Evolutionary conservation across 1,140 invertebrate species (phyloP), one percentile per base, ranked within the genome.

Genomic region (Planococcus citri): DNA sequence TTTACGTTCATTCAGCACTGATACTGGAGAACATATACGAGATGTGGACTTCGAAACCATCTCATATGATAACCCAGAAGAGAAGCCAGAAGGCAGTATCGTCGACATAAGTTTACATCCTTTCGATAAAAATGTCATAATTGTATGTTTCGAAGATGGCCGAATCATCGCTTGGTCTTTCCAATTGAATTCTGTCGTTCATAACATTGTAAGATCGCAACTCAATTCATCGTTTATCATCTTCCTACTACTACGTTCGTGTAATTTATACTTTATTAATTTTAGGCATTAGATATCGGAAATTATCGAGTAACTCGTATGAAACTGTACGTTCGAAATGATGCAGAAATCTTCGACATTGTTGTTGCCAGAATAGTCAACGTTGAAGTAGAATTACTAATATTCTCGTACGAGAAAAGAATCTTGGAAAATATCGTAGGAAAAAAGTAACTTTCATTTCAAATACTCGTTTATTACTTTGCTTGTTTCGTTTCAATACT

Each of bases 1-100:
- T 27, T 79, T 87, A 57, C 78, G 81, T 70, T 80, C 81, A n/a
- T 87, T 84, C 71, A 85, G 79, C 73, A 79, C 80, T 0, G 77
- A 80, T 74, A 84, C 83, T 2, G 82, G 80, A 24, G 82, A 84
- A 74, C 79, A 80, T 71, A 75, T 83, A 3, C 73, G 73, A 71
- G 81, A 85, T 72, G 81, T 84, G 41, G 80, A 80, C 73, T 79
- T 80, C 41, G 75, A 78, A 8, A 81, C 20, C 75, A 81, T 10
- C 78, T 76, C 73, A 79, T 77, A 17, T 74, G 77, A 68, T 79
- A 79, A 75, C 27, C 68, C 37, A 10, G 68, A 74, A 80, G 77
- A 68, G 78, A 79, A 75, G 27, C 68, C 37, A 10, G 68, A 74
- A 80, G 69, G 80, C 82, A 78, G 75, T 75, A 72, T 73, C 71